Percentiles rank a stretch among this genome's conserved stretches.
Conservation (phyloP, 2,888 invertebrate genomes). For the Aricia artaxerxes region DNA sequence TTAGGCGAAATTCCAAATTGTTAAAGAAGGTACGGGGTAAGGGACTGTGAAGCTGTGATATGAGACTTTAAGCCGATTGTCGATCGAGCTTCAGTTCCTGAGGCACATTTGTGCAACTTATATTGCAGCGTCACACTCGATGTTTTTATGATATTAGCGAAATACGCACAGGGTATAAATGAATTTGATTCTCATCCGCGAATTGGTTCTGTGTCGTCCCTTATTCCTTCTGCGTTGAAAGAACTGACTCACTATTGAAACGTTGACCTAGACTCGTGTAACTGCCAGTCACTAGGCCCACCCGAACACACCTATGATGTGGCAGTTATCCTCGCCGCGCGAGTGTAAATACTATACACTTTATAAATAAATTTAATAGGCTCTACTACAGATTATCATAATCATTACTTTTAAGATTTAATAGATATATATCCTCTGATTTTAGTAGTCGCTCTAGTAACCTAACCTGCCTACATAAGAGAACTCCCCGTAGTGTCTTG, state of each 20-base stretch:
- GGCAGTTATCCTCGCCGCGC: conserved; percentile 67
- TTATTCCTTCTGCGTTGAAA: conserved; percentile 69
- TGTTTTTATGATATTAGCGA: conserved; percentile 71
- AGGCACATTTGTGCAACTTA: conserved; percentile 29
- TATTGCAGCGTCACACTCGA: conserved; percentile 56
- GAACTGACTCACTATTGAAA: conserved; percentile 71
- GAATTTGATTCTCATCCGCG: conserved; percentile 60
- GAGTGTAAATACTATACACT: conserved; percentile 73
- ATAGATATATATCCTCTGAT: conserved; percentile 70
- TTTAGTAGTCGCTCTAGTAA: conserved; percentile 74
- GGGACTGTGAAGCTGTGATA: conserved; percentile 55
- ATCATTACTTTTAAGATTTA: conserved; percentile 74
- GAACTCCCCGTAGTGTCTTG: conserved; percentile 59
- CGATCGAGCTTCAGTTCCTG: conserved; percentile 22
- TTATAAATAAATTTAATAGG: conserved; percentile 74
- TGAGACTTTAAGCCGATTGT: not conserved
- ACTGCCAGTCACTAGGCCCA: conserved; percentile 66
- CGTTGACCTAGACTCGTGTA: conserved; percentile 63
- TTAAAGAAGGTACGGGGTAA: conserved; percentile 71
- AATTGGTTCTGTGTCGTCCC: conserved; percentile 68
- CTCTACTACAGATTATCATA: conserved; percentile 76
- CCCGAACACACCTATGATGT: conserved; percentile 51
- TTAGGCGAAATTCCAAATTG: conserved; percentile 58
- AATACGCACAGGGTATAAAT: conserved; percentile 77
- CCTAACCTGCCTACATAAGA: conserved; percentile 57